phyloP scores from a whole-genome alignment of 2,113 vertebrate genomes.

The Dinomys branickii region DNA sequence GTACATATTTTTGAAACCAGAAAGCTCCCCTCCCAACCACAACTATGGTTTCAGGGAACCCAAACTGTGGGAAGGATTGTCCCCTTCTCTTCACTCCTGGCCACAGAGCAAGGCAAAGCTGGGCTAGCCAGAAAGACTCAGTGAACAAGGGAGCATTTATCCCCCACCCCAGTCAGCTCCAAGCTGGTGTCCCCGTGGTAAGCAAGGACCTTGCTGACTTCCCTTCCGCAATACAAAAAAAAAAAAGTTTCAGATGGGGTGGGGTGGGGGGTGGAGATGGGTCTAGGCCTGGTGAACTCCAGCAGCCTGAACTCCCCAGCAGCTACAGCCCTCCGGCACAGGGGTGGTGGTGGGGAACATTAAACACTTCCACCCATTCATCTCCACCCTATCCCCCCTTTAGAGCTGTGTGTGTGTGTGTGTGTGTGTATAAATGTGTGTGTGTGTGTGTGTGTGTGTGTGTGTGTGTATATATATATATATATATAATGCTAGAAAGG shows the following conservation, averaged over 20 bases:
- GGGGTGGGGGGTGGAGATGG: neutral
- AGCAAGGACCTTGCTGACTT: neutral
- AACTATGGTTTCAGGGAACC: neutral
- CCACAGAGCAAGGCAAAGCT: neutral
- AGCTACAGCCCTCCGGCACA: neutral
- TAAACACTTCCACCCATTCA: neutral
- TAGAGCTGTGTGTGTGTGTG: neutral
- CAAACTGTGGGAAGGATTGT: neutral
- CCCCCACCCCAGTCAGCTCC: neutral
- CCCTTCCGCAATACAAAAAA: slow-evolving; percentile 36
- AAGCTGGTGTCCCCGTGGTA: neutral
- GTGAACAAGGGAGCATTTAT: neutral
- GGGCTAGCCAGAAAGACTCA: neutral
- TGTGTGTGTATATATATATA: too few species aligned
- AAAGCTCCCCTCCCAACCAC: neutral
- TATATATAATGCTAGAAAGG: neutral
- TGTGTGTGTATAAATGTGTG: too few species aligned
- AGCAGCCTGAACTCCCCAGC: neutral
- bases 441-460: too few species aligned
- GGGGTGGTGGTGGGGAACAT: neutral
- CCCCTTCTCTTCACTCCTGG: too few species aligned
- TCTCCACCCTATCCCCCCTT: neutral
- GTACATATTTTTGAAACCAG: neutral
- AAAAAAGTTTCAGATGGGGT: neutral
- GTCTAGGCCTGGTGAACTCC: neutral